Evolutionary conservation across 2,113 vertebrate species (phyloP), one percentile per base, ranked within the genome.

Genomic region (Alexandromys fortis): DNA sequence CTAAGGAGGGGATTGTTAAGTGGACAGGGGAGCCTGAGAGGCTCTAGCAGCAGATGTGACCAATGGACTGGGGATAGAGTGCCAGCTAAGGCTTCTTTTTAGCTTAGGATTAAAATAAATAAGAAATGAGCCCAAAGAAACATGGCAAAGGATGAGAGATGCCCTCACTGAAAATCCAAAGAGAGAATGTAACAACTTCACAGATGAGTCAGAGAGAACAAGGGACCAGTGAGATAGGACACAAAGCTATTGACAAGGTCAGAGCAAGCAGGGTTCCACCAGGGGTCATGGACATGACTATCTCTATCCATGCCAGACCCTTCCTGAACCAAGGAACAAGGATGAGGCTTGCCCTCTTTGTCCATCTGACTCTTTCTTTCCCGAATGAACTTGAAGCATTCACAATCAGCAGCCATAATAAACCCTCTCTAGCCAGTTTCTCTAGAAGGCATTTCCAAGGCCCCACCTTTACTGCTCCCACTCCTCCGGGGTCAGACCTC

Each of bases 211-310:
- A 24, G 7, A 85, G 52, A 35, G 42, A 28, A 4, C 58, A 65
- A 9, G 8, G 12, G 10, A 77, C 19, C 4, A 35, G 58, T 47
- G 19, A 14, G 38, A 58, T 24, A n/a, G 35, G 65, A 85, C 70
- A 14, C 0, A 28, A 65, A 42, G 17, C 28, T 86, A 45, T 7
- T 16, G 14, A 1, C 10, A 42, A 83, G 33, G 42, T 17, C 35
- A 55, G 89, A 77, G 1, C 38, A 22, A 7, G 19, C 3, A 42
- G 28, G 42, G 42, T 30, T 67, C 26, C 28, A 67, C 14, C 3
- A 6, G 33, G 63, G 19, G 45, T 10, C 12, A 9, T 0, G 0
- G 81, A 17, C 16, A 55, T 28, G 38, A 12, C 22, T 13, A 14
- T 45, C 42, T 78, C 35, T 19, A 21, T 11, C 3, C 67, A 30